Base-by-base conservation (phyloP, 2,113 vertebrate genomes). In the Chrysemys picta region DNA sequence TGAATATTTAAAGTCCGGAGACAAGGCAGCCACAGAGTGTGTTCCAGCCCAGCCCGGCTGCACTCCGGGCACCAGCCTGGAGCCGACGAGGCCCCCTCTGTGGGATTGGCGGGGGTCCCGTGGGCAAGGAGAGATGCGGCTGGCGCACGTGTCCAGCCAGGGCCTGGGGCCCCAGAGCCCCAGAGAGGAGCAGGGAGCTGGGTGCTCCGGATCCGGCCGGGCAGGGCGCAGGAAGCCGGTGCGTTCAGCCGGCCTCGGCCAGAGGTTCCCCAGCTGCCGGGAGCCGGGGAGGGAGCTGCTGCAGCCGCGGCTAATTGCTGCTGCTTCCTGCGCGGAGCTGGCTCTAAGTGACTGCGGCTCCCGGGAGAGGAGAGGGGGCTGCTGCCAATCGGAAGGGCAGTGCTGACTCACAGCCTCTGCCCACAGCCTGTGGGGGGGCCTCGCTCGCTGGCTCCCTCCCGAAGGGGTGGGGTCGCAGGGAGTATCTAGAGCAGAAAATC, bases 391-490 rank as follows among this genome's bases (percentile, higher is more conserved):
- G 89, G 52, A 79, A 95, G 84, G 95, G 95, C 98, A 62, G 83
- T 98, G 98, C 98, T 98, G 98, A 98, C 98, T 98, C 98, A 98
- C 96, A 82, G 56, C 72, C 13, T 22, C 42, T 80, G 42, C 47
- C 76, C 65, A 38, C 27, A 6, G 45, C 29, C 6, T 3, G 17
- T 27, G 85, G 96, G 89, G 96, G 96, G 91, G 94, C 89, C 86
- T 85, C 49, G 4, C 1, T 50, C 3, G 52, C 27, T 19, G 2
- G 85, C 38, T 53, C 52, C 57, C 57, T 59, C 57, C 57, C 59
- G 31, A 5, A 95, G 92, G 92, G 97, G 96, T 93, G 96, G 95
- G 96, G 91, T 95, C 81, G 6, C 88, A 35, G 89, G 4, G 27
- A 85, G 42, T 17, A 91, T 91, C 91, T 89, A 72, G 94, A 97